Conservation (phyloP, 2,113 vertebrate species). For the Pseudonaja textilis region DNA sequence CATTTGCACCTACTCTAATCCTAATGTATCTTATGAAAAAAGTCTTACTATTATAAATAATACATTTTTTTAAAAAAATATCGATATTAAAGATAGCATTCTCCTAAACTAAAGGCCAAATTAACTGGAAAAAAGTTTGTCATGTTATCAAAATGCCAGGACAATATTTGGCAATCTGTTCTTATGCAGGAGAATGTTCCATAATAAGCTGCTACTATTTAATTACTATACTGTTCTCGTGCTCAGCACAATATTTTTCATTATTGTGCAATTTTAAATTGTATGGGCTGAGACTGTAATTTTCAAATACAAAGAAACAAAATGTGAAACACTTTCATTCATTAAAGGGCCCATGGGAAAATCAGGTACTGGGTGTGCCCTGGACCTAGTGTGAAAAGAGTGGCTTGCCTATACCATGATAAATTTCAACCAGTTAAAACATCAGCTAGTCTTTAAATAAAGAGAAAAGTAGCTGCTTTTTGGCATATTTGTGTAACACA, state of each 20-base stretch:
- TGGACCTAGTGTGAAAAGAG: constrained; percentile 34
- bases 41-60: neutral
- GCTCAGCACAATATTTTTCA: neutral
- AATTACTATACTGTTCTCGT: neutral
- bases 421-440: neutral
- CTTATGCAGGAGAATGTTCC: neutral
- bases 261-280: neutral
- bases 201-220: neutral
- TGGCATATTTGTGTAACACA: neutral
- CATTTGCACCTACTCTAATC: neutral
- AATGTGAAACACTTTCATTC: neutral
- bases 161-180: neutral
- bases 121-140: neutral
- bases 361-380: neutral
- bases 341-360: constrained; percentile 6
- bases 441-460: neutral
- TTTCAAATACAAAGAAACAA: constrained; percentile 21
- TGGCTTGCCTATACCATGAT: constrained; percentile 25
- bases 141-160: neutral
- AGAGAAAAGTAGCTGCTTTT: neutral
- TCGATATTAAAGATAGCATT: neutral
- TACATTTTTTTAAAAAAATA: neutral
- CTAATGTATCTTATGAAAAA: neutral
- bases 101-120: neutral
- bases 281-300: neutral